These are phyloP conservation scores for Tinea trinotella DNA, from an alignment of 2,888 invertebrate genomes.

Conservation along the genomic window DNA sequence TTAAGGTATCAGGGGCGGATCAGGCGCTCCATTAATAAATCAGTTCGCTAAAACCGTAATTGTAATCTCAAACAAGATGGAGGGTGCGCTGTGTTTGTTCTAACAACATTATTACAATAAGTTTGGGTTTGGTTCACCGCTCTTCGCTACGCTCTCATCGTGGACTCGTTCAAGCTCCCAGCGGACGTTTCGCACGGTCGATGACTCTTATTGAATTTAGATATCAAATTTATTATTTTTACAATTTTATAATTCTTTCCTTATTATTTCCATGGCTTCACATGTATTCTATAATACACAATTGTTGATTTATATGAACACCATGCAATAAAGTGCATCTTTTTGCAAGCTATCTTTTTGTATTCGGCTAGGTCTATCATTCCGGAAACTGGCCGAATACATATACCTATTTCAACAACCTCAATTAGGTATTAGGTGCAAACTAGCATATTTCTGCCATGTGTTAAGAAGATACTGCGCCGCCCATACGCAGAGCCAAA, in stretches of 20 bases:
- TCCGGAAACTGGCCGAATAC: no score
- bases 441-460: no score
- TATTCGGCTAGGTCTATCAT: no score
- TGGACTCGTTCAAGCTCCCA: conserved; percentile 14
- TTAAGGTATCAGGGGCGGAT: conserved; percentile 70
- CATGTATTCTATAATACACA: no score
- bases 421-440: no score
- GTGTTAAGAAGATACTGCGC: no score
- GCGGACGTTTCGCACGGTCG: conserved; percentile 20
- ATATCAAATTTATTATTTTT: conserved; percentile 4
- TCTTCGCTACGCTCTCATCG: conserved; percentile 22
- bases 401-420: no score
- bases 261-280: no score
- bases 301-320: no score
- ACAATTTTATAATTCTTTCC: neutral
- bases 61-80: conserved; percentile 70
- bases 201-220: conserved; percentile 8
- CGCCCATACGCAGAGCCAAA: no score
- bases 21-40: conserved; percentile 71
- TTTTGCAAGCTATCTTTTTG: no score
- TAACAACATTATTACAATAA: conserved; percentile 73
- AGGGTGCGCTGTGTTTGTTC: conserved; percentile 64
- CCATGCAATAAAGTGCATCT: no score
- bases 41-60: conserved; percentile 73
- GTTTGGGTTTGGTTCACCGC: conserved; percentile 56